These are phyloP conservation scores for Aspidiotus rigidus DNA, from an alignment of 2,888 invertebrate species.

Conservation along the genomic window DNA sequence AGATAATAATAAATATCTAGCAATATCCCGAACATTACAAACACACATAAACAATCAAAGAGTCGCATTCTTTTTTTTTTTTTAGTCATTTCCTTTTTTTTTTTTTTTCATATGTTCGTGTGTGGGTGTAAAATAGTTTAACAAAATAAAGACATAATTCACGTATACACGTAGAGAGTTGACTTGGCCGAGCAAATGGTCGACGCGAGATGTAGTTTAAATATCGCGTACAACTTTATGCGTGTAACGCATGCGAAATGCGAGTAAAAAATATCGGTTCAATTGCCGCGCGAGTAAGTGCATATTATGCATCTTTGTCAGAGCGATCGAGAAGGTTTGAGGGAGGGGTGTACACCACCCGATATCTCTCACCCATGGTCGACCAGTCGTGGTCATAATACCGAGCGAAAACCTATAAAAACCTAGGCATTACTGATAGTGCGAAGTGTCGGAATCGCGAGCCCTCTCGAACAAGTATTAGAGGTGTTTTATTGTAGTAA, in stretches of 20 bases:
- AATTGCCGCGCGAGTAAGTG: conserved; percentile 9
- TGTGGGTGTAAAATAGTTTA: conserved; percentile 3
- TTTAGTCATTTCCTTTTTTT: background rate
- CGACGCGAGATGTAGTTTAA: background rate
- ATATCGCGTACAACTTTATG: conserved; percentile 2
- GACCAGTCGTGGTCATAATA: conserved; percentile 18
- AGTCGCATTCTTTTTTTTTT: background rate
- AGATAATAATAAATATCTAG: background rate
- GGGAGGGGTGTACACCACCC: too few species aligned
- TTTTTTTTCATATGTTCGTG: background rate
- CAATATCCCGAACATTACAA: background rate
- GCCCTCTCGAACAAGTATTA: conserved; percentile 21
- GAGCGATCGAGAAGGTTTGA: too few species aligned
- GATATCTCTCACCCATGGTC: conserved; percentile 26
- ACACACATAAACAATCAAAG: background rate
- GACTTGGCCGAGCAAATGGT: background rate
- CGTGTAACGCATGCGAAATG: conserved; percentile 18
- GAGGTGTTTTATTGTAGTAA: conserved; percentile 28
- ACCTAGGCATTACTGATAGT: background rate
- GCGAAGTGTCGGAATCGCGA: conserved; percentile 12
- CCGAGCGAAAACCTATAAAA: background rate
- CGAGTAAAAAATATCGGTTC: conserved; percentile 24
- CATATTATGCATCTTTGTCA: background rate
- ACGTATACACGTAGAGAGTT: background rate
- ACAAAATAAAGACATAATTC: conserved; percentile 29